phyloP scores from a whole-genome alignment of 2,888 invertebrate genomes.

The Oxyteleia sp. region DNA sequence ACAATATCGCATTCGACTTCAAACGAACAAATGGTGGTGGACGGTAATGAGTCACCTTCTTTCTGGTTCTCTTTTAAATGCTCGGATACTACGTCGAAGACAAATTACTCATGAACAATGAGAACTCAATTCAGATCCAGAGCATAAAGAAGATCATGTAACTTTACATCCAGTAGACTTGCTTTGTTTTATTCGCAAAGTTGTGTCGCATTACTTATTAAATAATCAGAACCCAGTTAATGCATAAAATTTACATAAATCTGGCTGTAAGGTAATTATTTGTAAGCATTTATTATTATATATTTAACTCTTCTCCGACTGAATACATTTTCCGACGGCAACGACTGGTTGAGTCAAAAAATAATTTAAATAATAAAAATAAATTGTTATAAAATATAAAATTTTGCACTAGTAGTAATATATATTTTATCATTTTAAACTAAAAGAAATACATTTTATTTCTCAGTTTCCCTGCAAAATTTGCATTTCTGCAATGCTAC shows the following conservation, averaged over 20 bases:
- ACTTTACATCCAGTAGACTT: neutral
- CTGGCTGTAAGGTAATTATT: no score
- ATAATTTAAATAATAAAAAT: no score
- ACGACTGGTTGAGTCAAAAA: no score
- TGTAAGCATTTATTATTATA: no score
- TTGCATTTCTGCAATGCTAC: no score
- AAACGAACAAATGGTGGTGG: neutral
- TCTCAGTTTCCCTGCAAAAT: no score
- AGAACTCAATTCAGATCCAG: neutral
- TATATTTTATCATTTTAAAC: no score
- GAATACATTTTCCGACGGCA: no score
- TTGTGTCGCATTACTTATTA: neutral
- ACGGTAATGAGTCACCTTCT: neutral
- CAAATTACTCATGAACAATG: neutral
- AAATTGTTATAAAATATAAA: no score
- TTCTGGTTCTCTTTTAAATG: neutral
- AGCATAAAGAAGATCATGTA: neutral
- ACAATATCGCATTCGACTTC: neutral
- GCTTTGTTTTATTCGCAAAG: neutral
- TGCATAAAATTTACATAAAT: neutral
- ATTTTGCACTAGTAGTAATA: no score
- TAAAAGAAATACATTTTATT: no score
- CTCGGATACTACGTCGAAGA: neutral
- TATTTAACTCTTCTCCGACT: no score
- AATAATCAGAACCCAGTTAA: neutral